phyloP scores from a whole-genome alignment of 2,797 vertebrate species.

The Acridotheres tristis region DNA sequence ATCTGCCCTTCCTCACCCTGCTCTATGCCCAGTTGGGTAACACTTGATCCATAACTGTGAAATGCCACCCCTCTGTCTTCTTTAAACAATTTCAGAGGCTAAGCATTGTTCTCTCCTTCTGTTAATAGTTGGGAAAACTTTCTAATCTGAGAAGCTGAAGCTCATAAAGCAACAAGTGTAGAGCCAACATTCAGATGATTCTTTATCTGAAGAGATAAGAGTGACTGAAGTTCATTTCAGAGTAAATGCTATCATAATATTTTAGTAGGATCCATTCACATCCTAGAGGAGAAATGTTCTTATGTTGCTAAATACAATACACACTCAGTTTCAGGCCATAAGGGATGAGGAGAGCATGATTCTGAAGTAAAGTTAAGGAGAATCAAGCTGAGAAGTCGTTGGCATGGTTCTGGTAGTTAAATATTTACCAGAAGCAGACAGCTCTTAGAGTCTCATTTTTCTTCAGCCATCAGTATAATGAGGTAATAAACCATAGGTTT shows the following conservation, averaged over 20 bases:
- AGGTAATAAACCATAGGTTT: neutral
- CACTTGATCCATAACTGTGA: neutral
- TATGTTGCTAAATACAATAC: fast-evolving
- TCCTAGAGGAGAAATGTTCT: neutral
- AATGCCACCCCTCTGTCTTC: neutral
- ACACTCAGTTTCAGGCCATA: neutral
- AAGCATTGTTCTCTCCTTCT: neutral
- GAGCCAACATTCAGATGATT: neutral
- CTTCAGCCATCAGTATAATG: fast-evolving
- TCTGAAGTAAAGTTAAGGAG: neutral
- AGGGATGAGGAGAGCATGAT: neutral
- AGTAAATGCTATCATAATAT: neutral
- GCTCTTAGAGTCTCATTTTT: neutral
- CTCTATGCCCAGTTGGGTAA: neutral
- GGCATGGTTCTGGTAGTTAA: neutral
- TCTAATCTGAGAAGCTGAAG: neutral
- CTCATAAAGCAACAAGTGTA: neutral
- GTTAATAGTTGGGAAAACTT: neutral
- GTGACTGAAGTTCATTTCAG: neutral
- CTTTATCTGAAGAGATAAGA: neutral
- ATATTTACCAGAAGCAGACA: slow-evolving; percentile 13
- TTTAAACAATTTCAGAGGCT: neutral
- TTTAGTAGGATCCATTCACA: neutral
- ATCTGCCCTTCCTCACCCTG: neutral
- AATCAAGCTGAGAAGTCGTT: neutral